Percentiles rank a stretch among this genome's conserved stretches.
These are phyloP conservation scores for Aphis gossypii DNA, from an alignment of 1,140 invertebrate species.

Conservation along the genomic window DNA sequence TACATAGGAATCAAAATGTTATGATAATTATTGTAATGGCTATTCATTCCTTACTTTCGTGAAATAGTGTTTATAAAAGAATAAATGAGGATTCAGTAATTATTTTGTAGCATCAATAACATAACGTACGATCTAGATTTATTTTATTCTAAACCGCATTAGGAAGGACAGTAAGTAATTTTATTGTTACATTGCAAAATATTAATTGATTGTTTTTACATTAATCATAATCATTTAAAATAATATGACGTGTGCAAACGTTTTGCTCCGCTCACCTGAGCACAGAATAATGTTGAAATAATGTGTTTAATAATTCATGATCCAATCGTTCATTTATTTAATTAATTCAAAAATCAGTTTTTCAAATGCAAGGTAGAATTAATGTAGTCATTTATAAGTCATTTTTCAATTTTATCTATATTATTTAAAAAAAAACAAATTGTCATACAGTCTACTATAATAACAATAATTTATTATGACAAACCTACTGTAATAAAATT, in stretches of 20 bases:
- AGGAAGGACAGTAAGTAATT: not conserved
- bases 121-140: not conserved
- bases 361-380: not conserved
- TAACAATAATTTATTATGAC: not conserved
- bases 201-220: not conserved
- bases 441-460: not conserved
- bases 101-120: not conserved
- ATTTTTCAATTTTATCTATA: not conserved
- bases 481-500: not conserved
- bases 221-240: not conserved
- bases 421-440: not conserved
- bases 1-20: not conserved
- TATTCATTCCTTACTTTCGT: not conserved
- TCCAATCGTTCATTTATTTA: not conserved
- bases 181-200: not conserved
- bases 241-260: not conserved
- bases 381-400: not conserved
- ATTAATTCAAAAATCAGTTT: not conserved
- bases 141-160: not conserved
- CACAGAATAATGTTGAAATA: not conserved
- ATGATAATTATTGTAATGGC: not conserved
- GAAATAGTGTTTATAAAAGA: not conserved
- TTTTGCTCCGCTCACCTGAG: not conserved
- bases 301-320: not conserved
- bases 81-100: not conserved